Evolutionary conservation across 1,140 invertebrate genomes (phyloP), one percentile per base, ranked within the genome.

Genomic region (Anadara kagoshimensis): DNA sequence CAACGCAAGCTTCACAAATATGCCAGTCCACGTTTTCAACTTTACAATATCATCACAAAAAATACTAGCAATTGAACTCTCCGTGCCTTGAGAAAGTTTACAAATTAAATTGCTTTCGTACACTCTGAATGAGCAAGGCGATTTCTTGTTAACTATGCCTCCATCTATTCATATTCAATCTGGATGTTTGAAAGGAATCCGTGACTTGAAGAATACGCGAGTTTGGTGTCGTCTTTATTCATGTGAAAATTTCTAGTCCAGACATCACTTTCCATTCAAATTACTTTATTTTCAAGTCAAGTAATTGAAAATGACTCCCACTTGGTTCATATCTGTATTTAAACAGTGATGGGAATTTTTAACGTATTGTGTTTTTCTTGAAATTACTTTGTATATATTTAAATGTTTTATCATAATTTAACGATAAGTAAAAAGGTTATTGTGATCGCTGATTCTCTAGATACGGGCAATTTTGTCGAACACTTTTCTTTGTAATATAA

Each of bases 81-180:
- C 2, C 24, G 36, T 12, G 62, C 41, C 45, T 64, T 49, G 62
- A 51, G 45, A 64, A 64, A 64, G 53, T 64, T 64, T 53, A 64
- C 62, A 64, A 64, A 64, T 49, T 64, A 64, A 64, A 64, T 64
- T 64, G 62, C 62, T 64, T 64, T 64, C 49, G 49, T 53, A 51
- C 41, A 45, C 51, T 64, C 51, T 64, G 45, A 64, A 64, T 64
- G 36, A 64, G 11, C 49, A 49, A 29, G 53, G 62, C 62, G 53
- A 51, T 49, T 45, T 49, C 62, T 64, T 64, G 45, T 51, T 64
- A 64, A 64, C 49, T 51, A 51, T 64, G 62, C 62, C 49, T 51
- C 51, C 45, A 51, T 51, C 62, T 49, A 49, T 64, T 64, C 24
- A 53, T 64, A 36, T 64, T 64, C 45, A 64, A 64, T 47, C 45